Percentiles rank a stretch among this genome's conserved stretches.
phyloP scores from a whole-genome alignment of 2,113 vertebrate genomes.

The Drymodes brunneopygia region DNA sequence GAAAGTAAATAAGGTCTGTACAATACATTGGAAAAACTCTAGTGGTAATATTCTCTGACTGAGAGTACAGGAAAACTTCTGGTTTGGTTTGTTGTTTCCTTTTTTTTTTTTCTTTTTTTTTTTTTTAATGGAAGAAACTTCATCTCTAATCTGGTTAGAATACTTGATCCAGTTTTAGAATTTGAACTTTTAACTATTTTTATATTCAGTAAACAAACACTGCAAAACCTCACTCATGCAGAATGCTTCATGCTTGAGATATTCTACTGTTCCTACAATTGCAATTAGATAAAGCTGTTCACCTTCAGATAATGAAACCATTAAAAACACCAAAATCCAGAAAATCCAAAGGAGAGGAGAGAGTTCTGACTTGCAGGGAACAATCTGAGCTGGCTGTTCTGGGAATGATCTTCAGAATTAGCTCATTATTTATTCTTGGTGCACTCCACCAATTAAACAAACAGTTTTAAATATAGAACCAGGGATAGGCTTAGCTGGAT shows the following conservation, averaged over 20 bases:
- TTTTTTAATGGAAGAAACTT: neutral
- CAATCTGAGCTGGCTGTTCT: constrained; percentile 6
- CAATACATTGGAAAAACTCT: neutral
- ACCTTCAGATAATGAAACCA: neutral
- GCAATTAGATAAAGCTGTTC: neutral
- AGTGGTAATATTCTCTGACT: neutral
- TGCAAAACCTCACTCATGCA: neutral
- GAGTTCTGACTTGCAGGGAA: neutral
- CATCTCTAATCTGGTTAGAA: neutral
- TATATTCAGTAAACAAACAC: neutral
- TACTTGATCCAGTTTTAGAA: neutral
- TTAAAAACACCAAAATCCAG: neutral
- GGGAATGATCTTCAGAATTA: constrained; percentile 58
- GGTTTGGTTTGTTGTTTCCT: neutral
- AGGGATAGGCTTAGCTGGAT: constrained; percentile 35
- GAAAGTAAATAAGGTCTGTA: neutral
- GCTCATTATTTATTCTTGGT: constrained; percentile 73
- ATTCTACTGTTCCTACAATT: neutral
- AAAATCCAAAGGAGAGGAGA: neutral
- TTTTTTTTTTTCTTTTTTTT: neutral
- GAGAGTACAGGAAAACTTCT: neutral
- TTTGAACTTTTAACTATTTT: neutral
- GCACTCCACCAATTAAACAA: constrained; percentile 69
- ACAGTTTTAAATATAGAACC: constrained; percentile 63
- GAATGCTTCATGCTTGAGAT: neutral